Percentiles rank a stretch among this genome's conserved stretches.
These are phyloP conservation scores for Intellagama lesueurii DNA, from an alignment of 2,797 vertebrate species.

Conservation along the genomic window DNA sequence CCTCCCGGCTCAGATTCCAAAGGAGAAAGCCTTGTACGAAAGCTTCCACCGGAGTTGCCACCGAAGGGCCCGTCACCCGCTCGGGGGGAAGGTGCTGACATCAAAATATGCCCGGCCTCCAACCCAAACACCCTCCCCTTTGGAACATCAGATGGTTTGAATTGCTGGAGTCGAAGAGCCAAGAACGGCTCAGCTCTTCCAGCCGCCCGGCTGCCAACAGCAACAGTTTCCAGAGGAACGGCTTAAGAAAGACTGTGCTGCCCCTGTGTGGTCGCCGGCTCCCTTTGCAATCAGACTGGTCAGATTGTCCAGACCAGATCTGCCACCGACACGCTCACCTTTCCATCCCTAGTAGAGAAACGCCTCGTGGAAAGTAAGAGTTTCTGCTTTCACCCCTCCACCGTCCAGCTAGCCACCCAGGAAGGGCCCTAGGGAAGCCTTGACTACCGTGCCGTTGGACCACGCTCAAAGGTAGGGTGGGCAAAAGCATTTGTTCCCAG, in stretches of 20 bases:
- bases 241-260: not conserved
- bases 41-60: not conserved
- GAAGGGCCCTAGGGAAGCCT: too few species aligned
- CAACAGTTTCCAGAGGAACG: accelerated
- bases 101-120: not conserved
- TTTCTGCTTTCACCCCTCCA: too few species aligned
- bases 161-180: not conserved
- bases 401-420: too few species aligned
- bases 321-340: too few species aligned
- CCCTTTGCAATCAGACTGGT: not conserved
- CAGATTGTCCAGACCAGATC: not conserved
- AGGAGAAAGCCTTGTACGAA: too few species aligned
- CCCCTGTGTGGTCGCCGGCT: not conserved
- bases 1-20: not conserved
- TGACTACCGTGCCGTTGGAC: too few species aligned
- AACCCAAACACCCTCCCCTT: not conserved
- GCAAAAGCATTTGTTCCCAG: too few species aligned
- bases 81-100: accelerated
- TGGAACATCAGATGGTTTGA: conserved; percentile 17
- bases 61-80: not conserved
- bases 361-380: too few species aligned
- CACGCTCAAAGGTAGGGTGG: too few species aligned
- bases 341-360: too few species aligned
- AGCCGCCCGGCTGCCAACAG: not conserved
- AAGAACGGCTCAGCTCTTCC: not conserved